Evolutionary conservation across 2,888 invertebrate species (phyloP), one percentile per base, ranked within the genome.

Genomic region (Argyresthia albistria): DNA sequence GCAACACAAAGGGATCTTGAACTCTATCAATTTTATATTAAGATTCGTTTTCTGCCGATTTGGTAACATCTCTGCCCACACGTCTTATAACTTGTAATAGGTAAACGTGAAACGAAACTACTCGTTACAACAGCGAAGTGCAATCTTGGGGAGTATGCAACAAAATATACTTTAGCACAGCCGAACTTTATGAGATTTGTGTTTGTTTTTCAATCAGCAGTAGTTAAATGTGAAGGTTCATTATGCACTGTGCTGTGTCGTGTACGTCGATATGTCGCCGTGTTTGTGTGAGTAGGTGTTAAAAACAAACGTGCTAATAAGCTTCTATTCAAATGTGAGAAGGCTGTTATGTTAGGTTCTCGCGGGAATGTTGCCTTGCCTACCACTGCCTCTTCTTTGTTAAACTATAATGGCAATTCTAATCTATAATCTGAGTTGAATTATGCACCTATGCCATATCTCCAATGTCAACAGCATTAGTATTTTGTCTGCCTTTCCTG

Each of bases 231-330:
- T 67, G 67, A 70, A 51, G 51, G 45, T 45, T 69, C 65, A 64
- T 67, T 69, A 67, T 63, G 61, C 59, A 62, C 60, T 54, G 55
- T 60, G 57, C 55, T 46, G 47, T 57, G 53, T 58, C 54, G 65
- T 62, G 53, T 57, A 53, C 58, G 51, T 50, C 6, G 25, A 25
- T 25, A 25, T 25, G 25, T 25, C 25, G 25, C 6, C 25, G 12
- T 51, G 42, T 35, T 60, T 58, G 58, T 63, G 60, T 65, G 65
- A 57, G 56, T 62, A 65, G 69, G 73, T 73, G 74, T 73, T 75
- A 73, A 65, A 78, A 77, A 45, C 79, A 78, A 80, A 78, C 76
- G 74, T 72, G 63, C 75, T 82, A 81, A 83, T 82, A 81, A 82
- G 75, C 83, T 74, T 78, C 70, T 76, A 81, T 81, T 81, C 80